Percentiles rank a stretch among this genome's conserved stretches.
Conservation (phyloP, 92 coral and sea anemone species). For the Pocillopora meandrina region DNA sequence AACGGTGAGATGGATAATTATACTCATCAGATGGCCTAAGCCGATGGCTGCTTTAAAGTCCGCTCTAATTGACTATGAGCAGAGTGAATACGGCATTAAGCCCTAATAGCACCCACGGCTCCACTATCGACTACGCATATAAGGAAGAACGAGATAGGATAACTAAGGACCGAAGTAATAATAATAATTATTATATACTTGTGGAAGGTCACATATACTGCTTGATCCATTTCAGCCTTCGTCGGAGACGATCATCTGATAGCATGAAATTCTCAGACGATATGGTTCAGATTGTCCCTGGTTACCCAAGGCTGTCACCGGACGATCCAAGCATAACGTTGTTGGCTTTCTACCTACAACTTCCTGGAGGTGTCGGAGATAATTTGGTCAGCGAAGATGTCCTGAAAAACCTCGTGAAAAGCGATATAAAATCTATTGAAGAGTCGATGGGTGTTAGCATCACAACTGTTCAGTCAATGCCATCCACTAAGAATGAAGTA, state of each 20-base stretch:
- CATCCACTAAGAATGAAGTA: not conserved
- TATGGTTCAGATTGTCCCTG: slow-evolving; percentile 17
- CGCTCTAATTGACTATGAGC: no score
- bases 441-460: not conserved
- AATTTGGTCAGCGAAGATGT: not conserved
- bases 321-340: not conserved
- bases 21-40: no score
- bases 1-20: no score
- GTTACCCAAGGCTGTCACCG: slow-evolving; percentile 16
- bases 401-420: not conserved
- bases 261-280: not conserved
- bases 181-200: not conserved
- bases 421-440: not conserved
- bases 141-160: no score
- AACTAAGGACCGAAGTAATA: not conserved
- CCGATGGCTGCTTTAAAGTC: no score
- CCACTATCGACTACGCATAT: no score
- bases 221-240: not conserved
- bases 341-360: slow-evolving; percentile 7
- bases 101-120: no score
- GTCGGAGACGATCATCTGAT: slow-evolving; percentile 16
- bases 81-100: no score
- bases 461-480: not conserved
- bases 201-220: not conserved
- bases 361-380: not conserved